Conservation (phyloP, 2,797 vertebrate genomes). For the Gastrophryne carolinensis region DNA sequence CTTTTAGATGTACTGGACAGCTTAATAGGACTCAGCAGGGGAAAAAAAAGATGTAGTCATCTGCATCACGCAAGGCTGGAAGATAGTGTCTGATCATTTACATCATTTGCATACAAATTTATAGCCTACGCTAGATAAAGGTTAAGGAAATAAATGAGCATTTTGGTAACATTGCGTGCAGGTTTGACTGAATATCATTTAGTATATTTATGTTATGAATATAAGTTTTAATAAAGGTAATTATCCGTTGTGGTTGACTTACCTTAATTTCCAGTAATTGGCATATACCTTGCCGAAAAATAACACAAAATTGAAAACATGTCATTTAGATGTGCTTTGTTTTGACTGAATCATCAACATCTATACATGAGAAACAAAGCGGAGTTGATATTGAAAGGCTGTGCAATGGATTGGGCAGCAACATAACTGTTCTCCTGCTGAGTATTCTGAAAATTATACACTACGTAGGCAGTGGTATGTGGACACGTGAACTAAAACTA, state of each 20-base stretch:
- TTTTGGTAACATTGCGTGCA: constrained; percentile 28
- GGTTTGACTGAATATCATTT: constrained; percentile 53
- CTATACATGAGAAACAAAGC: constrained; percentile 19
- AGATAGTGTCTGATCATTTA: constrained; percentile 56
- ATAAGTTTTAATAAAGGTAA: constrained; percentile 46
- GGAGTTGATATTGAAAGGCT: background rate
- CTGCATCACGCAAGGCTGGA: constrained; percentile 36
- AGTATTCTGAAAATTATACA: background rate
- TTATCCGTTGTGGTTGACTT: constrained; percentile 38
- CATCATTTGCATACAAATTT: constrained; percentile 52
- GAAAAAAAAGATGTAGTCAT: constrained; percentile 54
- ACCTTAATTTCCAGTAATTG: constrained; percentile 44
- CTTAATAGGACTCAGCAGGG: constrained; percentile 50
- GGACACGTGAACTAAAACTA: too few species aligned
- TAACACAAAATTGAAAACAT: constrained; percentile 2
- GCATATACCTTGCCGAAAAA: constrained; percentile 7
- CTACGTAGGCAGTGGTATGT: too few species aligned
- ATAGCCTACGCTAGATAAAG: constrained; percentile 55
- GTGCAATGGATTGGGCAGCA: background rate
- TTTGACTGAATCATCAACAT: constrained; percentile 28
- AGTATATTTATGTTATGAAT: constrained; percentile 45
- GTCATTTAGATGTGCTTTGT: constrained; percentile 22
- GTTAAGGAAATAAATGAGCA: constrained; percentile 53
- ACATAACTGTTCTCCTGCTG: background rate
- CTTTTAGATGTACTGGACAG: constrained; percentile 56